A percentile compares a stretch with the other conserved stretches of the same genome.
phyloP scores from a whole-genome alignment of 2,113 vertebrate genomes.

The Lota lota region DNA sequence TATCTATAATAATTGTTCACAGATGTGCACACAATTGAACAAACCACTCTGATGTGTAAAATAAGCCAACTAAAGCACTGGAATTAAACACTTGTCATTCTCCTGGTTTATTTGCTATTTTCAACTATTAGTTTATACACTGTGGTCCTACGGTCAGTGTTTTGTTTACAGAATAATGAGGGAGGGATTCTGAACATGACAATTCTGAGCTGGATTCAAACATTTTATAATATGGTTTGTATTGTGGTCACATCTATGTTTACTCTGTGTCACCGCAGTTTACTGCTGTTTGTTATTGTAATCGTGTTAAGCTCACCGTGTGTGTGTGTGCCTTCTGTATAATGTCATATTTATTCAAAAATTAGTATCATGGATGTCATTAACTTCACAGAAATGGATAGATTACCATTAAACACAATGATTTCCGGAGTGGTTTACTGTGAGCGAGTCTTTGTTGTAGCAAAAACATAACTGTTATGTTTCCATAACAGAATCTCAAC shows the following conservation, averaged over 20 bases:
- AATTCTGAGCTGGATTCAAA: constrained; percentile 11
- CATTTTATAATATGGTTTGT: constrained; percentile 7
- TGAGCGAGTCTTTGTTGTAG: constrained; percentile 20
- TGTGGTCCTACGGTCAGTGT: neutral
- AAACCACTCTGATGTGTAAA: constrained; percentile 10
- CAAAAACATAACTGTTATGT: constrained; percentile 15
- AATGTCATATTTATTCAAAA: constrained; percentile 28
- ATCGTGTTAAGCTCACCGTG: constrained; percentile 12
- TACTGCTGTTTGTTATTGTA: constrained; percentile 7
- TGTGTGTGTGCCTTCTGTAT: constrained; percentile 8
- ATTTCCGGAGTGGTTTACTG: constrained; percentile 55
- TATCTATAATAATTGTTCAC: constrained; percentile 1
- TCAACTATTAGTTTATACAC: neutral
- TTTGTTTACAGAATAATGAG: constrained; percentile 4
- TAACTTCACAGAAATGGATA: no score
- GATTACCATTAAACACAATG: constrained; percentile 13
- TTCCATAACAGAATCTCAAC: no score
- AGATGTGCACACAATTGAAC: neutral
- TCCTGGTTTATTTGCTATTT: constrained; percentile 20
- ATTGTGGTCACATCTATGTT: constrained; percentile 1
- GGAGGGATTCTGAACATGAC: constrained; percentile 30
- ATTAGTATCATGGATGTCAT: no score
- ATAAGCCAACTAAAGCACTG: neutral
- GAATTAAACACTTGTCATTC: constrained; percentile 8
- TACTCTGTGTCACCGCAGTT: constrained; percentile 13